Percentiles rank a stretch among this genome's conserved stretches.
These are phyloP conservation scores for Darevskia mixta DNA, from an alignment of 2,797 vertebrate genomes.

Conservation along the genomic window DNA sequence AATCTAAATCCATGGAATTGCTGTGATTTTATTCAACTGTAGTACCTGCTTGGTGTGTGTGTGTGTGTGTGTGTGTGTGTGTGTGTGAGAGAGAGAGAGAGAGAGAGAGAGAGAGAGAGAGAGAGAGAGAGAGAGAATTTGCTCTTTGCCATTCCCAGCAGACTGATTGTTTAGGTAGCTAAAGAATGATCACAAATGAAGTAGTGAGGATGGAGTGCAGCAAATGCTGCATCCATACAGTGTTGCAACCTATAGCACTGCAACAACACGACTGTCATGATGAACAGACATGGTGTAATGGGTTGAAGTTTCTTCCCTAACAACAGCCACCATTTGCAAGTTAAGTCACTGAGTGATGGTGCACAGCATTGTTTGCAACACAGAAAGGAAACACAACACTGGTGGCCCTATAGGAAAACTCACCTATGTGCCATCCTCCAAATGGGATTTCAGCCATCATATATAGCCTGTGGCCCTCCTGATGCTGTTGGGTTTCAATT, in stretches of 20 bases:
- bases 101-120: no score
- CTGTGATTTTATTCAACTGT: neutral
- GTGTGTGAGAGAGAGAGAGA: no score
- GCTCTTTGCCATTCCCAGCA: neutral
- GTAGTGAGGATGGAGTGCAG: neutral
- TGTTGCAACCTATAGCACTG: neutral
- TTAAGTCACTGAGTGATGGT: neutral
- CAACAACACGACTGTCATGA: neutral
- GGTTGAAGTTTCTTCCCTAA: neutral
- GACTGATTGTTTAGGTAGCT: neutral
- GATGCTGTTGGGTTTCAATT: no score
- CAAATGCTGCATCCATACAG: neutral
- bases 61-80: neutral
- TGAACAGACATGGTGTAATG: no score
- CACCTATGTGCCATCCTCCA: neutral
- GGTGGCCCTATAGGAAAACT: neutral
- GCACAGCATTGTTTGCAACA: neutral
- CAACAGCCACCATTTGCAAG: neutral
- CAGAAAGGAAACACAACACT: neutral
- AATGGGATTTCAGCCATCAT: neutral
- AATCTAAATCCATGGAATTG: neutral
- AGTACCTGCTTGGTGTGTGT: conserved; percentile 2
- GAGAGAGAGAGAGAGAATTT: no score
- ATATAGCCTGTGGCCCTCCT: neutral
- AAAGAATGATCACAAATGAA: neutral